These are phyloP conservation scores for Platerodrilus igneus DNA, from an alignment of 2,888 invertebrate species.

Conservation along the genomic window DNA sequence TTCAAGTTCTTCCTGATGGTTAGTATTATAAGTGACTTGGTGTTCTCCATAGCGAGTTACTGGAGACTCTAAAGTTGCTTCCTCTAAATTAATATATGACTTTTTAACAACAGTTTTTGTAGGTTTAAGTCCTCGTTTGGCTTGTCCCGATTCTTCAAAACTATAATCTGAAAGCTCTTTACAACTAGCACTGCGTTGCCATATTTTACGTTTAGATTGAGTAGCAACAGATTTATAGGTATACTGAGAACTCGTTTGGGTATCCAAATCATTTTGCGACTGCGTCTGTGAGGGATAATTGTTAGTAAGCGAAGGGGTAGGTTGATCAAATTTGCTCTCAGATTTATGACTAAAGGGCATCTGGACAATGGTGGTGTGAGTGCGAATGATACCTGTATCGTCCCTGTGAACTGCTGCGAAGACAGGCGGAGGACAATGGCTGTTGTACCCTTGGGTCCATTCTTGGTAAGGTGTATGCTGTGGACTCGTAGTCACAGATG, in stretches of 20 bases:
- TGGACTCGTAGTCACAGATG: constrained; percentile 48
- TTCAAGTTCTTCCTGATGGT: constrained; percentile 60
- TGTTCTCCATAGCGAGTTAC: constrained; percentile 69
- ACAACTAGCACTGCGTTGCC: constrained; percentile 79
- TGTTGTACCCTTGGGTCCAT: constrained; percentile 40
- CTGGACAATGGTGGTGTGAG: constrained; percentile 47
- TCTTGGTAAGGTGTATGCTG: constrained; percentile 34
- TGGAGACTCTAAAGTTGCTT: constrained; percentile 60
- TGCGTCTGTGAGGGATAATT: constrained; percentile 45
- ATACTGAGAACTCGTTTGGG: constrained; percentile 35
- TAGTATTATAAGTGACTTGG: constrained; percentile 59
- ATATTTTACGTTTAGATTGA: constrained; percentile 52
- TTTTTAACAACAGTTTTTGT: constrained; percentile 45
- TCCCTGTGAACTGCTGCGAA: constrained; percentile 54
- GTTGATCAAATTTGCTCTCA: constrained; percentile 47
- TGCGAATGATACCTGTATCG: constrained; percentile 47
- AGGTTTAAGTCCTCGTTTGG: constrained; percentile 55
- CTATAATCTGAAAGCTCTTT: constrained; percentile 76
- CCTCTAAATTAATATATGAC: constrained; percentile 38
- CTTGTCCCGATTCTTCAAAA: constrained; percentile 66
- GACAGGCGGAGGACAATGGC: constrained; percentile 50
- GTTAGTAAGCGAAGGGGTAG: constrained; percentile 35
- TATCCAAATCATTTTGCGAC: constrained; percentile 46
- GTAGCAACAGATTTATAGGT: constrained; percentile 35
- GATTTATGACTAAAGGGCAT: constrained; percentile 56